Conservation (phyloP, 2,113 vertebrate species). For the Heloderma charlesbogerti region DNA sequence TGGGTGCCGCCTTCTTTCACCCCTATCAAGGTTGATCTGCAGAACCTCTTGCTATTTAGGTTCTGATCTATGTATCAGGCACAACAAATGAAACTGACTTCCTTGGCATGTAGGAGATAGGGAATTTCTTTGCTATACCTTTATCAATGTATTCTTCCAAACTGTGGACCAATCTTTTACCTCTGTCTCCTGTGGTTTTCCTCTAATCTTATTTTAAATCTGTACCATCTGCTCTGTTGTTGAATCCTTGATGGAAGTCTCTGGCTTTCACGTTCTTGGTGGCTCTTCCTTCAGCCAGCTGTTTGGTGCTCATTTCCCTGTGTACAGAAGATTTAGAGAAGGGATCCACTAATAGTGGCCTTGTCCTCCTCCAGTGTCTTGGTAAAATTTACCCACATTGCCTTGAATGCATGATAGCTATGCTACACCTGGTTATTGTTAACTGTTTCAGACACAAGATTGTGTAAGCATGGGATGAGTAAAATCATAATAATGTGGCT, state of each 20-base stretch:
- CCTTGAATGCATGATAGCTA: background rate
- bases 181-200: background rate
- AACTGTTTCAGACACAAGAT: background rate
- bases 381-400: background rate
- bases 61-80: background rate
- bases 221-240: background rate
- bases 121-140: background rate
- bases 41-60: background rate
- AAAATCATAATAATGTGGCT: conserved; percentile 10
- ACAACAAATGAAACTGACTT: background rate
- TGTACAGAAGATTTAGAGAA: background rate
- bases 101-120: background rate
- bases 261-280: background rate
- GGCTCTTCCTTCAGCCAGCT: background rate
- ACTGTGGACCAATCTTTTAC: background rate
- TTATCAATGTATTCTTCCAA: background rate
- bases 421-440: conserved; percentile 1
- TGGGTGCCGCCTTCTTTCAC: background rate
- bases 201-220: background rate
- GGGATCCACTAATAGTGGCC: background rate
- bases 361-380: background rate
- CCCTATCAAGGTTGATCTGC: background rate
- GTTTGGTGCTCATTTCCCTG: background rate
- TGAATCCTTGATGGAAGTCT: background rate
- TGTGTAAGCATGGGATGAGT: background rate